These are phyloP conservation scores for Eutrigla gurnardus DNA, from an alignment of 2,797 vertebrate genomes.

Conservation along the genomic window DNA sequence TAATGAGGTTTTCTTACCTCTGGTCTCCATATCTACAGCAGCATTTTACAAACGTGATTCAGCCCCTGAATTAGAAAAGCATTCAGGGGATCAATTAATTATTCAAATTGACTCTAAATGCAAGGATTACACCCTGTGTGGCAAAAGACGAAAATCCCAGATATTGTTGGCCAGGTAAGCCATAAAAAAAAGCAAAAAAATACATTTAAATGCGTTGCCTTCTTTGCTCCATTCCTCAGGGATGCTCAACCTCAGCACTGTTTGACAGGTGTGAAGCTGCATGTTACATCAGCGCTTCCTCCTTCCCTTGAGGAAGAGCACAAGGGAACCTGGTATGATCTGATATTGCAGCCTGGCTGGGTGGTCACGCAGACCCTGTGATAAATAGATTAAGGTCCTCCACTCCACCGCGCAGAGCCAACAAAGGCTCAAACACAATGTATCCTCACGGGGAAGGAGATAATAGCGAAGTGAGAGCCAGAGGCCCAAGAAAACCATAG, in stretches of 20 bases:
- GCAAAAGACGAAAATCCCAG: slow-evolving; percentile 25
- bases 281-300: slow-evolving; percentile 66
- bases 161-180: slow-evolving; percentile 33
- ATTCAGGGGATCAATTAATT: no score
- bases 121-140: slow-evolving; percentile 43
- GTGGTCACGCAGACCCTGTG: slow-evolving; percentile 79
- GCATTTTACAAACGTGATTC: slow-evolving; percentile 16
- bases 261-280: slow-evolving; percentile 79
- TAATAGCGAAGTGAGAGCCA: slow-evolving; percentile 80
- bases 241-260: slow-evolving; percentile 63
- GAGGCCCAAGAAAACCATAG: slow-evolving; percentile 76
- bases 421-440: slow-evolving; percentile 81
- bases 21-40: not conserved
- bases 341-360: slow-evolving; percentile 78
- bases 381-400: slow-evolving; percentile 85
- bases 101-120: no score
- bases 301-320: slow-evolving; percentile 70
- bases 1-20: not conserved
- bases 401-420: slow-evolving; percentile 74
- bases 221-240: slow-evolving; percentile 57
- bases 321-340: slow-evolving; percentile 74
- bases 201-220: slow-evolving; percentile 62
- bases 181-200: slow-evolving; percentile 56
- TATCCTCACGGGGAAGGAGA: slow-evolving; percentile 79
- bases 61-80: not conserved